phyloP scores from a whole-genome alignment of 2,888 invertebrate species.

The Eilema sororculum region DNA sequence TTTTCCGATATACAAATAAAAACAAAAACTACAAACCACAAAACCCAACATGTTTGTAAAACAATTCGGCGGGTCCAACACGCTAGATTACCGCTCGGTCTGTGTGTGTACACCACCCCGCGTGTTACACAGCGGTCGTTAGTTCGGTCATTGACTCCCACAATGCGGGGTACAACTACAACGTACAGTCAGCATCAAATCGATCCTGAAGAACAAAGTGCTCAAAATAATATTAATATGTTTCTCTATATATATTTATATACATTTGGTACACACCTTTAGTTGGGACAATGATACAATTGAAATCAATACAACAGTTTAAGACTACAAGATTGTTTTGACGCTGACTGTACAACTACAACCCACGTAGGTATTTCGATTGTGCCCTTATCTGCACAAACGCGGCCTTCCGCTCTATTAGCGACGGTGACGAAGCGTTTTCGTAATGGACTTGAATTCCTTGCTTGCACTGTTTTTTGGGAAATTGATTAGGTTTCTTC shows the following conservation, averaged over 20 bases:
- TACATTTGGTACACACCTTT: no score
- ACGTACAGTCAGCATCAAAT: no score
- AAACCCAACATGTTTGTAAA: not conserved
- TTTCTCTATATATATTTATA: no score
- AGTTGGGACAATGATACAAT: no score
- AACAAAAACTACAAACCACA: not conserved
- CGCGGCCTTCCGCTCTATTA: slow-evolving; percentile 52
- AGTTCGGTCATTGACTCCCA: slow-evolving; percentile 68
- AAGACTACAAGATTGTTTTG: no score
- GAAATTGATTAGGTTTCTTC: slow-evolving; percentile 4
- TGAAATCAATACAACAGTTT: no score
- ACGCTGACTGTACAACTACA: slow-evolving; percentile 31
- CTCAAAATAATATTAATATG: no score
- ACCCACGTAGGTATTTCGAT: slow-evolving; percentile 63
- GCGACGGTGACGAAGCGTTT: slow-evolving; percentile 50
- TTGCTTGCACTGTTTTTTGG: slow-evolving; percentile 25
- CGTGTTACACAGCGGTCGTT: slow-evolving; percentile 60
- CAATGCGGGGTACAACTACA: slow-evolving; percentile 51
- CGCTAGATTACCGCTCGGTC: slow-evolving; percentile 16
- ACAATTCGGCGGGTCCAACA: slow-evolving; percentile 15
- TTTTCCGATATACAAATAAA: not conserved
- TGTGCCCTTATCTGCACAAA: slow-evolving; percentile 59
- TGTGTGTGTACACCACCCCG: slow-evolving; percentile 21
- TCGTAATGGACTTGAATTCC: slow-evolving; percentile 50
- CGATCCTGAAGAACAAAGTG: no score